These are phyloP conservation scores for Odontocerum albicorne DNA, from an alignment of 2,888 invertebrate genomes.

Conservation along the genomic window DNA sequence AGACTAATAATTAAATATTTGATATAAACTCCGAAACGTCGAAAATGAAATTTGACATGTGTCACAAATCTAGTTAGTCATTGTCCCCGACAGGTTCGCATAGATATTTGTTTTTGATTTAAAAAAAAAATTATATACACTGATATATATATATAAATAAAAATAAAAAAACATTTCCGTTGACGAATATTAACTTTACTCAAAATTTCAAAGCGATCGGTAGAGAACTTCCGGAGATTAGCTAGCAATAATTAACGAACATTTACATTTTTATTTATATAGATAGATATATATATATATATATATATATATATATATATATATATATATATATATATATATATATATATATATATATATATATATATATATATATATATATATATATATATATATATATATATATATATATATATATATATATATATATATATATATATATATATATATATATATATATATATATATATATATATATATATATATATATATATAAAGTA, in stretches of 20 bases:
- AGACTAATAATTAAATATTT: too few species aligned
- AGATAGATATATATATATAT: neutral
- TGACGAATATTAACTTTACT: too few species aligned
- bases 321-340: neutral
- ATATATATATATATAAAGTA: slow-evolving; percentile 7
- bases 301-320: neutral
- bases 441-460: slow-evolving; percentile 5
- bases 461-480: slow-evolving; percentile 10
- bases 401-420: neutral
- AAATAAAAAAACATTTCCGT: too few species aligned
- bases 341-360: neutral
- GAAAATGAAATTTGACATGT: too few species aligned
- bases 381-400: neutral
- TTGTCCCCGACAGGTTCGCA: too few species aligned
- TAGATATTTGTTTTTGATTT: too few species aligned
- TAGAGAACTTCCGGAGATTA: too few species aligned
- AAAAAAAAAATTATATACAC: too few species aligned
- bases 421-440: neutral
- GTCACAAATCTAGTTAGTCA: too few species aligned
- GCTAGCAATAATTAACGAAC: too few species aligned
- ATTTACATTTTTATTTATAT: neutral
- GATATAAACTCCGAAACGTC: too few species aligned
- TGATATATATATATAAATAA: neutral
- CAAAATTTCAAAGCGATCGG: too few species aligned
- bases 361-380: neutral